These are phyloP conservation scores for Oenanthe melanoleuca DNA, from an alignment of 2,113 vertebrate genomes.

Conservation along the genomic window DNA sequence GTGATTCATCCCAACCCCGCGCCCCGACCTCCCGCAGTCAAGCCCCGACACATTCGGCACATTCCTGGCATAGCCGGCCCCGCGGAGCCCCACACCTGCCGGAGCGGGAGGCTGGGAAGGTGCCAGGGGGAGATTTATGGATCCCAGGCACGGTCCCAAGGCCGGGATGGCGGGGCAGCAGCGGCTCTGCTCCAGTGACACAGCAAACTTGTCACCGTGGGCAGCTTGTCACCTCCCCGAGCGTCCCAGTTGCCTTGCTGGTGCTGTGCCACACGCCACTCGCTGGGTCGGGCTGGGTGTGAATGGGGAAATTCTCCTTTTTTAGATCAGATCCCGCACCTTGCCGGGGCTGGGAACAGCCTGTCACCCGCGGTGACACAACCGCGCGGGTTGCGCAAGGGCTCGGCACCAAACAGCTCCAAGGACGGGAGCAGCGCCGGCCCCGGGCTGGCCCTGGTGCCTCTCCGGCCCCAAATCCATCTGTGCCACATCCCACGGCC, in stretches of 20 bases:
- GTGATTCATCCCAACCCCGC: background rate
- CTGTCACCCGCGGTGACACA: background rate
- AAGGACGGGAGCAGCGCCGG: background rate
- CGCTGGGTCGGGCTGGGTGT: background rate
- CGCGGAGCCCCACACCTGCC: background rate
- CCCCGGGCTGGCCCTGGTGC: background rate
- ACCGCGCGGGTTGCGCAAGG: background rate
- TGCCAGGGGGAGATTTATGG: background rate
- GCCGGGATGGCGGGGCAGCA: background rate
- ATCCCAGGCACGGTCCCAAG: background rate
- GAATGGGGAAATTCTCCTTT: background rate
- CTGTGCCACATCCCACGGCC: fast-evolving
- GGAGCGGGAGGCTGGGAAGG: background rate
- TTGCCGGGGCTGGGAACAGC: background rate
- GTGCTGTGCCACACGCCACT: background rate
- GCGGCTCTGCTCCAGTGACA: background rate
- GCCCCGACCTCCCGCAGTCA: slow-evolving; percentile 44
- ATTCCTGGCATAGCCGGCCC: slow-evolving; percentile 64
- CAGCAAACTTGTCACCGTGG: fast-evolving
- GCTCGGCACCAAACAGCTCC: background rate
- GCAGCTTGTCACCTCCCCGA: background rate
- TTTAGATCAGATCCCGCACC: slow-evolving; percentile 3
- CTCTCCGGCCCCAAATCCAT: fast-evolving
- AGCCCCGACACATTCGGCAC: slow-evolving; percentile 62
- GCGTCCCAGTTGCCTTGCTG: background rate